phyloP scores from a whole-genome alignment of 2,113 vertebrate genomes.

The Myotis davidii region DNA sequence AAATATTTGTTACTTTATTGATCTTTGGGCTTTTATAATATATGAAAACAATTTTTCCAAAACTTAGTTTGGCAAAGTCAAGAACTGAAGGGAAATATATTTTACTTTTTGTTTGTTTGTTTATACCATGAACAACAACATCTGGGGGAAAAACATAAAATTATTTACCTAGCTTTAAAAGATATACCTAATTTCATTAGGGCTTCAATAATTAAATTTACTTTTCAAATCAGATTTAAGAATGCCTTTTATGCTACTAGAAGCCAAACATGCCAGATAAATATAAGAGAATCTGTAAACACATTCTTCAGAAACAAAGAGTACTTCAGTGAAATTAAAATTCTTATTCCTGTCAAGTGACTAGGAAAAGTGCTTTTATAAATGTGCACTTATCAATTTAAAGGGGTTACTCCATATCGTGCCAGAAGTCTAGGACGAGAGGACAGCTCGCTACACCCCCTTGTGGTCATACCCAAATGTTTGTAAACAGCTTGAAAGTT shows the following conservation, averaged over 20 bases:
- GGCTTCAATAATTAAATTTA: background rate
- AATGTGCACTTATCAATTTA: background rate
- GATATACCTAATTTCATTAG: background rate
- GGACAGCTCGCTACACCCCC: background rate
- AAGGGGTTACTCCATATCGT: background rate
- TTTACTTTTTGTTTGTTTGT: background rate
- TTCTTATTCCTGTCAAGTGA: constrained; percentile 11
- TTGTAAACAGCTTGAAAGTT: background rate
- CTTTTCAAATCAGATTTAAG: constrained; percentile 57
- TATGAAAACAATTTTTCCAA: background rate
- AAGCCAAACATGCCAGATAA: constrained; percentile 33
- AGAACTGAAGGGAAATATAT: background rate
- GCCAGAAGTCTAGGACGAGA: background rate
- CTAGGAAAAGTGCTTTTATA: constrained; percentile 51
- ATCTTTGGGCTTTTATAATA: constrained; percentile 9
- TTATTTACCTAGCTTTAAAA: constrained; percentile 45
- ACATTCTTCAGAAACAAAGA: constrained; percentile 56
- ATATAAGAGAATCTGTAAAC: constrained; percentile 38
- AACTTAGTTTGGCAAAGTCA: constrained; percentile 33
- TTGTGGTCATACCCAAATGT: constrained; percentile 42
- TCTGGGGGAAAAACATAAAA: background rate
- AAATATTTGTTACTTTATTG: background rate
- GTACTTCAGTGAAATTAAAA: constrained; percentile 47
- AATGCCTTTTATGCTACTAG: background rate
- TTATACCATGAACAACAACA: constrained; percentile 40